Percentiles rank a stretch among this genome's conserved stretches.
Conservation (phyloP, 2,888 invertebrate genomes). For the Smittia aterrima region DNA sequence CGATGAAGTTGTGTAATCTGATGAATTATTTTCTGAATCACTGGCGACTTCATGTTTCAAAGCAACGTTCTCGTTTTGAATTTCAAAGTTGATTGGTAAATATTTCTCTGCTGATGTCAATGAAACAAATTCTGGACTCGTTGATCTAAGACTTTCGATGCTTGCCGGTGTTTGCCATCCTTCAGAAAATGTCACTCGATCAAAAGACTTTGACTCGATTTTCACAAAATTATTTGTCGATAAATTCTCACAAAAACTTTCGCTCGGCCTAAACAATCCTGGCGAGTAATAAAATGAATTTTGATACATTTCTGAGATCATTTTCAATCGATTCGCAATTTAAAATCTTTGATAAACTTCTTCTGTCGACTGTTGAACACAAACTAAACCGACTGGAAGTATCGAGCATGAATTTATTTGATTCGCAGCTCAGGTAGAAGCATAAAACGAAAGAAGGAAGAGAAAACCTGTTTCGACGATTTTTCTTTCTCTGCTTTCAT, state of each 20-base stretch:
- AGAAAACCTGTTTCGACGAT: neutral
- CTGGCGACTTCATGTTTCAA: constrained; percentile 3
- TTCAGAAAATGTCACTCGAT: neutral
- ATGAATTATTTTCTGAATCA: constrained; percentile 1
- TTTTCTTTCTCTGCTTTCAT: neutral
- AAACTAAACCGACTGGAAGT: neutral
- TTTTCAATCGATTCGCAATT: neutral
- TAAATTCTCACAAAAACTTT: constrained; percentile 5
- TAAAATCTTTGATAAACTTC: neutral
- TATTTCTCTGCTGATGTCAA: constrained; percentile 7
- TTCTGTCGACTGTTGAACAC: neutral
- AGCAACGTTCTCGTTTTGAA: constrained; percentile 4
- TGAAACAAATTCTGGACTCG: constrained; percentile 26
- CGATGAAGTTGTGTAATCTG: neutral
- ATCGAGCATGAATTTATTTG: neutral
- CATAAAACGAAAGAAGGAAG: neutral
- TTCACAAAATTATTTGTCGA: constrained; percentile 24
- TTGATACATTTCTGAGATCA: constrained; percentile 8
- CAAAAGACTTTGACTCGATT: neutral
- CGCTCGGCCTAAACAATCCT: neutral
- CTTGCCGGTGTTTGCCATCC: neutral
- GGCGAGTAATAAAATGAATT: neutral
- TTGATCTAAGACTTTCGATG: constrained; percentile 6
- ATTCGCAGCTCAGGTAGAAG: neutral
- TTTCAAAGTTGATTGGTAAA: constrained; percentile 9